Evolutionary conservation across 2,888 invertebrate species (phyloP).

Genomic region (Hirtodrosophila histrioides): DNA sequence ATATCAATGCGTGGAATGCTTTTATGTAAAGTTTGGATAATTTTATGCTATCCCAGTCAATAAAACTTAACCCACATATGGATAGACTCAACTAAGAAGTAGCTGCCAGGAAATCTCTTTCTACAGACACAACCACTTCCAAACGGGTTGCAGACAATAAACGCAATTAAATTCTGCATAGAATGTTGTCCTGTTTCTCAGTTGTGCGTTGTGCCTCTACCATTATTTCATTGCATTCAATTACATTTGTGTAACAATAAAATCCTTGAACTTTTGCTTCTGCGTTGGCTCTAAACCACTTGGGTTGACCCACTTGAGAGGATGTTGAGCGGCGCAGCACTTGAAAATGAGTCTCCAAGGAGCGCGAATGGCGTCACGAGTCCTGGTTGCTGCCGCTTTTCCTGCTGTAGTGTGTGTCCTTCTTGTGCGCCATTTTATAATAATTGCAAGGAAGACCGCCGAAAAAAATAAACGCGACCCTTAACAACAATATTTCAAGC

Average conservation of each 20-base stretch:
- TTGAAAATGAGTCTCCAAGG: slow-evolving; percentile 79
- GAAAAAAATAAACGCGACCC: slow-evolving; percentile 61
- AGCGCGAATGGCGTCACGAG: slow-evolving; percentile 58
- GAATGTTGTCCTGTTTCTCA: slow-evolving; percentile 30
- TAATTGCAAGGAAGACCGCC: slow-evolving; percentile 70
- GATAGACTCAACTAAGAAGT: background rate
- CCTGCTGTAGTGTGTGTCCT: slow-evolving; percentile 38
- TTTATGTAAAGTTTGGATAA: background rate
- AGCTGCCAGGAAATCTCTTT: background rate
- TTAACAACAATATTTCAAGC: slow-evolving; percentile 62
- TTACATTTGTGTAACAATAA: slow-evolving; percentile 73
- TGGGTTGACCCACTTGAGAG: slow-evolving; percentile 72
- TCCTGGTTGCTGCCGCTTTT: slow-evolving; percentile 28
- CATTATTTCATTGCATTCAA: slow-evolving; percentile 72
- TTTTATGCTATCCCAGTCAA: background rate
- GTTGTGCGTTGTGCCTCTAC: slow-evolving; percentile 26
- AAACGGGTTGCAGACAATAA: slow-evolving; percentile 31
- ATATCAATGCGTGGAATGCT: background rate
- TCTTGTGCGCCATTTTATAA: slow-evolving; percentile 72
- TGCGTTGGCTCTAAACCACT: slow-evolving; percentile 42
- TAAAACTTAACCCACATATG: background rate
- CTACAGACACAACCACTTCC: too few relatives aligned
- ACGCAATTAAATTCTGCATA: slow-evolving; percentile 66
- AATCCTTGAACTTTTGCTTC: slow-evolving; percentile 69
- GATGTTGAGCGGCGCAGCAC: slow-evolving; percentile 61